Evolutionary conservation across 2,797 vertebrate genomes (phyloP).

Genomic region (Sciurus vulgaris): DNA sequence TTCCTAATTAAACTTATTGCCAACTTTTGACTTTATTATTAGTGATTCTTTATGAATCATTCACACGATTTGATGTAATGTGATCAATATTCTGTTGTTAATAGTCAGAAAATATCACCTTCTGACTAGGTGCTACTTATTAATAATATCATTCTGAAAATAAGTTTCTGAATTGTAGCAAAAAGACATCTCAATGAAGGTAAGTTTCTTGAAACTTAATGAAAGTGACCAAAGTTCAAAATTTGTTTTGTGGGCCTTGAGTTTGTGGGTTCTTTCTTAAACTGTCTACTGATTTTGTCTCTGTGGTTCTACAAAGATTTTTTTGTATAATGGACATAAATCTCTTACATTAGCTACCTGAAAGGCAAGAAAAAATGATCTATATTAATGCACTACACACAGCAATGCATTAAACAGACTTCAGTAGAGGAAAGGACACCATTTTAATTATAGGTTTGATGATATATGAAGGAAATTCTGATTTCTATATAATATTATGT

Average conservation of each 20-base stretch:
- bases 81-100: conserved; percentile 51
- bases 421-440: conserved; percentile 62
- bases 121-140: conserved; percentile 36
- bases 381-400: conserved; percentile 86
- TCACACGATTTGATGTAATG: conserved; percentile 13
- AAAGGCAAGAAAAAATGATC: conserved; percentile 86
- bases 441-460: conserved; percentile 73
- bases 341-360: conserved; percentile 83
- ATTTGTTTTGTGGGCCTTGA: conserved; percentile 78
- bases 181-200: background rate
- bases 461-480: conserved; percentile 85
- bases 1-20: conserved; percentile 20
- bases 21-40: conserved; percentile 35
- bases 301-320: conserved; percentile 84
- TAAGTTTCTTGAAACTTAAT: conserved; percentile 29
- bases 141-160: conserved; percentile 66
- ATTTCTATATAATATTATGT: conserved; percentile 60
- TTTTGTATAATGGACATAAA: conserved; percentile 86
- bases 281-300: conserved; percentile 85
- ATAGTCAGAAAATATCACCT: conserved; percentile 39
- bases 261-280: conserved; percentile 74
- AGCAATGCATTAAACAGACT: conserved; percentile 86
- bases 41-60: conserved; percentile 52
- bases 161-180: background rate
- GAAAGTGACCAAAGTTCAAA: conserved; percentile 58